Conservation (phyloP, 2,797 vertebrate genomes). For the Crenichthys baileyi region DNA sequence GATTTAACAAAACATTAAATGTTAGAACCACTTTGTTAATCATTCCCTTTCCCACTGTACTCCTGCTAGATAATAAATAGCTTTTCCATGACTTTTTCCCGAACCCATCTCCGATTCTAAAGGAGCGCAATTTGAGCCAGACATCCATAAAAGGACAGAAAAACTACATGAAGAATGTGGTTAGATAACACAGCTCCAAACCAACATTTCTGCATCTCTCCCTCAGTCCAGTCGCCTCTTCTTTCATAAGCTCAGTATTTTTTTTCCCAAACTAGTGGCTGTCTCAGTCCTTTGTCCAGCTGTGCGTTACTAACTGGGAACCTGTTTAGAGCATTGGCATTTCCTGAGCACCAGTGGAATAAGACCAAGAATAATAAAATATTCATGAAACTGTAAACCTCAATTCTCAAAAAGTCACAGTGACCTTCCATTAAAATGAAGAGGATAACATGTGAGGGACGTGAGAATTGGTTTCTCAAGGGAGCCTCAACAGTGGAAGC, state of each 20-base stretch:
- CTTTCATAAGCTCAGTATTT: conserved; percentile 29
- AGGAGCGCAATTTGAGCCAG: conserved; percentile 21
- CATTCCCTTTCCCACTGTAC: conserved; percentile 8
- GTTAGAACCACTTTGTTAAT: conserved; percentile 19
- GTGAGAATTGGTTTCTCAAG: neutral
- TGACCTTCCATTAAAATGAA: conserved; percentile 10
- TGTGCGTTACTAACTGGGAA: conserved; percentile 36
- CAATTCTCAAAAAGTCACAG: conserved; percentile 8
- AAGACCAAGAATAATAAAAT: conserved; percentile 28
- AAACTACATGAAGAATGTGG: conserved; percentile 53
- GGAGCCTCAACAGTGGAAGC: neutral
- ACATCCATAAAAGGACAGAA: conserved; percentile 61
- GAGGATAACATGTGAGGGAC: neutral
- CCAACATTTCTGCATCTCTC: conserved; percentile 25
- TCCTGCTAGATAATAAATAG: conserved; percentile 33
- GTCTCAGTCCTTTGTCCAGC: conserved; percentile 20
- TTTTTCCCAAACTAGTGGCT: conserved; percentile 2
- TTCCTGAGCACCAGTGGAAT: conserved; percentile 37
- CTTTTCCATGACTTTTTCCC: conserved; percentile 31
- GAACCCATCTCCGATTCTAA: conserved; percentile 21
- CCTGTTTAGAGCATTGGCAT: conserved; percentile 32
- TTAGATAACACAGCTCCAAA: conserved; percentile 45
- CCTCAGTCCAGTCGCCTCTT: conserved; percentile 20
- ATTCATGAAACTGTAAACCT: conserved; percentile 18
- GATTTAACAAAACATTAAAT: conserved; percentile 11